These are phyloP conservation scores for Scaptomyza polygonia DNA, from an alignment of 2,888 invertebrate species.

Conservation along the genomic window DNA sequence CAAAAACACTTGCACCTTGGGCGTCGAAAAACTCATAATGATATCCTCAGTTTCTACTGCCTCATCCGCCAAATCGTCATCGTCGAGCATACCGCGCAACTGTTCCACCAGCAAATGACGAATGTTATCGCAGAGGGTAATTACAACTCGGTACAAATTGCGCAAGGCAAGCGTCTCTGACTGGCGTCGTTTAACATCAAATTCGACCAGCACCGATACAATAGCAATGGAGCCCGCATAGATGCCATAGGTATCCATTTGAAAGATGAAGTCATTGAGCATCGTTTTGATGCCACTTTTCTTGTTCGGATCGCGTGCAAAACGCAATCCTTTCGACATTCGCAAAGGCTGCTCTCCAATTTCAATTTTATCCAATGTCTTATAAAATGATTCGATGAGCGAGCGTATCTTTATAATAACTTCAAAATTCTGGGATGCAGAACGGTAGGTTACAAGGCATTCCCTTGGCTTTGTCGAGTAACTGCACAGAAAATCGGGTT, in stretches of 20 bases:
- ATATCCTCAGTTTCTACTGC: slow-evolving; percentile 46
- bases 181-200: slow-evolving; percentile 87
- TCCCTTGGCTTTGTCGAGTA: slow-evolving; percentile 86
- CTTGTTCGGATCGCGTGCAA: slow-evolving; percentile 80
- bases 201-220: slow-evolving; percentile 86
- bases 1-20: slow-evolving; percentile 88
- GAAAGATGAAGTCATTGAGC: slow-evolving; percentile 85
- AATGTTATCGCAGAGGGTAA: slow-evolving; percentile 83
- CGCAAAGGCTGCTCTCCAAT: slow-evolving; percentile 66
- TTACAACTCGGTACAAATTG: slow-evolving; percentile 69
- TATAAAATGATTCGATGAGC: slow-evolving; percentile 31
- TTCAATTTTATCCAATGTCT: slow-evolving; percentile 47
- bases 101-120: slow-evolving; percentile 85
- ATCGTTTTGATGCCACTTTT: slow-evolving; percentile 85
- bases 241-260: slow-evolving; percentile 85
- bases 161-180: slow-evolving; percentile 84
- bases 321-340: slow-evolving; percentile 60
- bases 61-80: slow-evolving; percentile 72
- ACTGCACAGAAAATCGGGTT: slow-evolving; percentile 72
- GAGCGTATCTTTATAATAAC: slow-evolving; percentile 26
- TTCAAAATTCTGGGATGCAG: slow-evolving; percentile 6
- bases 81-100: slow-evolving; percentile 81
- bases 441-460: slow-evolving; percentile 68
- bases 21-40: slow-evolving; percentile 87
- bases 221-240: slow-evolving; percentile 87